These are phyloP conservation scores for Ursus arctos DNA, from an alignment of 2,113 vertebrate species.

Conservation along the genomic window DNA sequence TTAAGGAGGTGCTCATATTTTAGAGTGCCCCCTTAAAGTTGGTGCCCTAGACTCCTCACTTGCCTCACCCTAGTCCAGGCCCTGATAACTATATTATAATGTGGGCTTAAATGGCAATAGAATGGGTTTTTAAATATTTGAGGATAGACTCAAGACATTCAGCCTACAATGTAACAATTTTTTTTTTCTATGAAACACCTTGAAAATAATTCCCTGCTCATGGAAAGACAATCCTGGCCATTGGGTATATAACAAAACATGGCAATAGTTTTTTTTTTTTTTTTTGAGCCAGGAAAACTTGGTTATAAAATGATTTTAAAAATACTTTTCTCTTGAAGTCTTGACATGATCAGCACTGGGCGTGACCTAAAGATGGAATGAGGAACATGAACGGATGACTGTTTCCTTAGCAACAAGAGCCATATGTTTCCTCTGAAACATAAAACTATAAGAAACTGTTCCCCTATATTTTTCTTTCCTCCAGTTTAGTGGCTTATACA, in stretches of 20 bases:
- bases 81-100: not conserved
- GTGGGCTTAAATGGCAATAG: not conserved
- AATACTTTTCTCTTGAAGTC: constrained; percentile 71
- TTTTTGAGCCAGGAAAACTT: constrained; percentile 34
- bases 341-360: constrained; percentile 74
- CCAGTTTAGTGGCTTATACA: constrained; percentile 57
- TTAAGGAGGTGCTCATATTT: not conserved
- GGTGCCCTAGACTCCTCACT: not conserved
- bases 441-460: constrained; percentile 69
- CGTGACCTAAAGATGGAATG: constrained; percentile 74
- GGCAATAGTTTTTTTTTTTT: not conserved
- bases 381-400: constrained; percentile 75
- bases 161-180: not conserved
- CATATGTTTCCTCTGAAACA: constrained; percentile 67
- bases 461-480: constrained; percentile 65
- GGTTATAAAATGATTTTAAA: constrained; percentile 46
- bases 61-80: not conserved
- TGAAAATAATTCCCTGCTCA: constrained; percentile 42
- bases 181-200: not conserved
- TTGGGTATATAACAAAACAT: constrained; percentile 35
- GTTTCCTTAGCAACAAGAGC: constrained; percentile 81
- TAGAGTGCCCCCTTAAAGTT: not conserved
- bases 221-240: not conserved
- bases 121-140: constrained; percentile 7
- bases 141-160: not conserved